Conservation (phyloP, 2,113 vertebrate genomes). For the Agelaius phoeniceus region DNA sequence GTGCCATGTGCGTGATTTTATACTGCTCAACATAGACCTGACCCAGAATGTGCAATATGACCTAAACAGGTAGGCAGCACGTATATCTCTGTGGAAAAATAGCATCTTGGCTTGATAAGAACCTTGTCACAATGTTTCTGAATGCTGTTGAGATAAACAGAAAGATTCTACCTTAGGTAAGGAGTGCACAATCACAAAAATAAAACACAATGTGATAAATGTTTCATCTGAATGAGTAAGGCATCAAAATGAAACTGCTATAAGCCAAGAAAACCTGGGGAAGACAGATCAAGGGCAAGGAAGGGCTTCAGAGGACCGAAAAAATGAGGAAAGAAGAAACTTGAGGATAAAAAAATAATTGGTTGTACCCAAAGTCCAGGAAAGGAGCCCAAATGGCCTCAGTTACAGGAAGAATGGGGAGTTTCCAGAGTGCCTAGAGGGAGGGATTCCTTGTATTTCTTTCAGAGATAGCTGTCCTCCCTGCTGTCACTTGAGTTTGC, state of each 20-base stretch:
- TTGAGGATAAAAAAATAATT: background rate
- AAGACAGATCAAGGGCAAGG: background rate
- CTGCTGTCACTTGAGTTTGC: background rate
- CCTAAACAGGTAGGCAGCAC: conserved; percentile 87
- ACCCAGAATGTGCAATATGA: conserved; percentile 98
- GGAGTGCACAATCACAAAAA: background rate
- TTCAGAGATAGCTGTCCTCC: background rate
- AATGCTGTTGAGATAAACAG: background rate
- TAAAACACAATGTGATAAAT: rapidly evolving
- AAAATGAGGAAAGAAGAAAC: background rate
- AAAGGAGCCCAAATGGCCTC: background rate
- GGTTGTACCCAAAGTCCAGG: background rate
- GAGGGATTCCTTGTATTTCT: background rate
- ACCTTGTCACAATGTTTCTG: background rate
- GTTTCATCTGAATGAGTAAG: background rate
- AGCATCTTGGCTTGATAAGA: background rate
- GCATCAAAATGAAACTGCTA: background rate
- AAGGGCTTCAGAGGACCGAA: background rate
- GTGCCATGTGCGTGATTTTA: conserved; percentile 91
- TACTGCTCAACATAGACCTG: conserved; percentile 94
- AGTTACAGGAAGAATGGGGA: background rate
- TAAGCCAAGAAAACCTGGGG: background rate
- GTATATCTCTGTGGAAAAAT: background rate
- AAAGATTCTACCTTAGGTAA: background rate
- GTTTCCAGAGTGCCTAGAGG: background rate